Evolutionary conservation across 2,797 vertebrate genomes (phyloP).

Genomic region (Lepus oiostolus): DNA sequence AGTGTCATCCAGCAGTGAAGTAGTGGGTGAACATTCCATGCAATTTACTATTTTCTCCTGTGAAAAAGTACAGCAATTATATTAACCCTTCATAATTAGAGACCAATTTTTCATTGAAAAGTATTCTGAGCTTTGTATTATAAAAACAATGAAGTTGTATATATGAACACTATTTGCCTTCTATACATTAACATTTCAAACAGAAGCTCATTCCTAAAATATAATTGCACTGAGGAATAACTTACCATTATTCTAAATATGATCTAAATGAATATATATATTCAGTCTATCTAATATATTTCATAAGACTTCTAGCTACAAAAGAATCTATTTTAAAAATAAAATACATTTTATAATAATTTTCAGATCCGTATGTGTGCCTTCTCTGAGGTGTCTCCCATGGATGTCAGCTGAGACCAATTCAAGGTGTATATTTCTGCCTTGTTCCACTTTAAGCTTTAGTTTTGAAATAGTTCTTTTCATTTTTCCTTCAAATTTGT

Average conservation of each 20-base stretch:
- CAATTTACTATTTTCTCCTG: neutral
- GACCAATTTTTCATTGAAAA: neutral
- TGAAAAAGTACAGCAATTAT: neutral
- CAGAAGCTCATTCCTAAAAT: neutral
- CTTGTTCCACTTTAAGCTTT: neutral
- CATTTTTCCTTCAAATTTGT: neutral
- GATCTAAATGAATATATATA: neutral
- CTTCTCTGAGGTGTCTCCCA: neutral
- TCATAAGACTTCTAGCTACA: neutral
- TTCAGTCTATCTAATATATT: neutral
- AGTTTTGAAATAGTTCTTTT: neutral
- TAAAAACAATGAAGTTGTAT: neutral
- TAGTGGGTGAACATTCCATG: neutral
- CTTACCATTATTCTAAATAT: neutral
- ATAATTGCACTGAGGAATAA: neutral
- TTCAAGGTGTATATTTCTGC: neutral
- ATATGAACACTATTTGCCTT: neutral
- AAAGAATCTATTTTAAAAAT: neutral
- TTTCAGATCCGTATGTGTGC: neutral
- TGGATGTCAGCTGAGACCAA: neutral
- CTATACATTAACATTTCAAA: neutral
- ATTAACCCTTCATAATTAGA: neutral
- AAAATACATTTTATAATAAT: neutral
- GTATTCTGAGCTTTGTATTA: neutral
- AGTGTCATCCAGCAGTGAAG: neutral